These are phyloP conservation scores for Thamnophis elegans DNA, from an alignment of 2,797 vertebrate species.

Conservation along the genomic window DNA sequence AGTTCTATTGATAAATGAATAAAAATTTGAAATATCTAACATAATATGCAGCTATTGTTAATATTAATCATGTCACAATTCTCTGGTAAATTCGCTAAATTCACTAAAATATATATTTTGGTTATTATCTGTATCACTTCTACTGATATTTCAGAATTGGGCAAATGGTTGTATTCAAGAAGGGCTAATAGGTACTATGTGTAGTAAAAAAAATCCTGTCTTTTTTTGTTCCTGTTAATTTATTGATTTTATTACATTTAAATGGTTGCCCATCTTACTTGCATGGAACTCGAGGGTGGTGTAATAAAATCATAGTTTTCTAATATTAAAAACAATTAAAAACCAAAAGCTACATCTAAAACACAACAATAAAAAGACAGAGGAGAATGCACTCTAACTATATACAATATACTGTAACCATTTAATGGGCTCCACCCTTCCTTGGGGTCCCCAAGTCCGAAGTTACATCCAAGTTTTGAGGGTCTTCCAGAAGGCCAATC, in stretches of 20 bases:
- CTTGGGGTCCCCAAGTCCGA: not conserved
- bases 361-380: not conserved
- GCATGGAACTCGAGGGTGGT: not conserved
- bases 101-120: not conserved
- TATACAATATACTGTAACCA: not conserved
- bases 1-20: not conserved
- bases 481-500: not conserved
- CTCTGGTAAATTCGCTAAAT: not conserved
- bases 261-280: not conserved
- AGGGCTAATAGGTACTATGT: not conserved
- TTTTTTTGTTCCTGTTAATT: not conserved
- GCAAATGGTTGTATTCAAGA: not conserved
- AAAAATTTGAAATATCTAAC: not conserved
- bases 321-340: not conserved
- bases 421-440: not conserved
- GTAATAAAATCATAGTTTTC: not conserved
- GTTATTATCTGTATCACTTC: not conserved
- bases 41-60: not conserved
- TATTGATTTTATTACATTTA: not conserved
- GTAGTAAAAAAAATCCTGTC: not conserved
- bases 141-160: not conserved
- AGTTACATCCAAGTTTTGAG: not conserved
- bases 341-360: not conserved
- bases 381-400: not conserved
- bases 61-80: not conserved